These are phyloP conservation scores for Danio kyathit DNA, from an alignment of 2,797 vertebrate genomes.

Conservation along the genomic window DNA sequence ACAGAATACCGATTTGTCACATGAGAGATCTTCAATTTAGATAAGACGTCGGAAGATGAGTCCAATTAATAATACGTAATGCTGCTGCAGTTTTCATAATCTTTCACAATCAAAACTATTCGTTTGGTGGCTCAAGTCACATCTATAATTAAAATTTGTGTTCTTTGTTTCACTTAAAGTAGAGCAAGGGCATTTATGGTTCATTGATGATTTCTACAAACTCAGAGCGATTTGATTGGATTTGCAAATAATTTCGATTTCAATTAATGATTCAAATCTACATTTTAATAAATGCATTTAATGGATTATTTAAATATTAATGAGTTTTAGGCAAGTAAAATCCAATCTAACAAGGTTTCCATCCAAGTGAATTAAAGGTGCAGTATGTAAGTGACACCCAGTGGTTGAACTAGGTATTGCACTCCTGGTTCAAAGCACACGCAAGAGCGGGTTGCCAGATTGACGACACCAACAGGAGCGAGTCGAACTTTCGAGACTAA, in stretches of 20 bases:
- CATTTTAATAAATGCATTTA: neutral
- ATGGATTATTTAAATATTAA: neutral
- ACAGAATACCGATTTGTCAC: constrained; percentile 45
- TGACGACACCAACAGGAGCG: no score
- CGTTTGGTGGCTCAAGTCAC: neutral
- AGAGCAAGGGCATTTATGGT: neutral
- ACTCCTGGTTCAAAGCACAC: no score
- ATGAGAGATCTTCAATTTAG: constrained; percentile 31
- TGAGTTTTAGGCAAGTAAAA: neutral
- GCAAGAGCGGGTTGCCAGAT: no score
- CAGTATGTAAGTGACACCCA: no score
- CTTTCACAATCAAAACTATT: neutral
- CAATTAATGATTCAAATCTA: neutral
- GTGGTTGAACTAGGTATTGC: no score
- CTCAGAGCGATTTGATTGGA: neutral
- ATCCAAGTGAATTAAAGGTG: no score
- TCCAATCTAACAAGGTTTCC: neutral
- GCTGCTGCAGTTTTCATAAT: neutral
- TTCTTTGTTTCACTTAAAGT: neutral
- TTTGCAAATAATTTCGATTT: neutral
- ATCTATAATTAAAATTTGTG: neutral
- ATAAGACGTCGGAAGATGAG: constrained; percentile 10
- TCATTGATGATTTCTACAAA: no score
- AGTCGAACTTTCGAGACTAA: no score
- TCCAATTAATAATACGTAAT: constrained; percentile 3